These are phyloP conservation scores for Apamea crenata DNA, from an alignment of 2,888 invertebrate species.

Conservation along the genomic window DNA sequence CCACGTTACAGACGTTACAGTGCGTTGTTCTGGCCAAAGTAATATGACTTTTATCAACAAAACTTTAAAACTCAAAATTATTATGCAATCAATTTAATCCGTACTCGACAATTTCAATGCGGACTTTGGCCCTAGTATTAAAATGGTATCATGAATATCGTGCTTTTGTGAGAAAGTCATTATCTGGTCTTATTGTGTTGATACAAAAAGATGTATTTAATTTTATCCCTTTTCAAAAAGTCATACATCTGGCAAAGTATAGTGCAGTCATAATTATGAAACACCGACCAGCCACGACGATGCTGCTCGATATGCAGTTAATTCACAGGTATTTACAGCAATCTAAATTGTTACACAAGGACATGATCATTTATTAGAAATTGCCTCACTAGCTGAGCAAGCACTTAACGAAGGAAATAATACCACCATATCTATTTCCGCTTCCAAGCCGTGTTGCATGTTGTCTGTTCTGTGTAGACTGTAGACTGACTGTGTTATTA, in stretches of 20 bases:
- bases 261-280: neutral
- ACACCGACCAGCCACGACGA: neutral
- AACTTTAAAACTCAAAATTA: slow-evolving; percentile 30
- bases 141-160: slow-evolving; percentile 16
- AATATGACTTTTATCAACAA: neutral
- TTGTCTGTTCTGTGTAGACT: neutral
- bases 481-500: neutral
- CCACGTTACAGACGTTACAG: neutral
- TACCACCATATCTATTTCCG: slow-evolving; percentile 9
- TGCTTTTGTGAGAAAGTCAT: slow-evolving; percentile 5
- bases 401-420: slow-evolving; percentile 1
- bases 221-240: neutral
- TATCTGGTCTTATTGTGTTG: neutral
- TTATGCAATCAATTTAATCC: slow-evolving; percentile 6
- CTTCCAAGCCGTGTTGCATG: too few relatives aligned
- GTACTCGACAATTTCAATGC: slow-evolving; percentile 19
- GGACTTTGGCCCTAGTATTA: slow-evolving; percentile 22
- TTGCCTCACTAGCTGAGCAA: neutral
- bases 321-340: neutral
- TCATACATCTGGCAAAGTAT: neutral
- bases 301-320: neutral
- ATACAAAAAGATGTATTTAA: neutral
- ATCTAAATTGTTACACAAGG: neutral
- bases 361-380: neutral
- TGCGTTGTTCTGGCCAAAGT: neutral